Percentiles rank a stretch among this genome's conserved stretches.
phyloP scores from a whole-genome alignment of 2,113 vertebrate genomes.

The Climacteris rufus region DNA sequence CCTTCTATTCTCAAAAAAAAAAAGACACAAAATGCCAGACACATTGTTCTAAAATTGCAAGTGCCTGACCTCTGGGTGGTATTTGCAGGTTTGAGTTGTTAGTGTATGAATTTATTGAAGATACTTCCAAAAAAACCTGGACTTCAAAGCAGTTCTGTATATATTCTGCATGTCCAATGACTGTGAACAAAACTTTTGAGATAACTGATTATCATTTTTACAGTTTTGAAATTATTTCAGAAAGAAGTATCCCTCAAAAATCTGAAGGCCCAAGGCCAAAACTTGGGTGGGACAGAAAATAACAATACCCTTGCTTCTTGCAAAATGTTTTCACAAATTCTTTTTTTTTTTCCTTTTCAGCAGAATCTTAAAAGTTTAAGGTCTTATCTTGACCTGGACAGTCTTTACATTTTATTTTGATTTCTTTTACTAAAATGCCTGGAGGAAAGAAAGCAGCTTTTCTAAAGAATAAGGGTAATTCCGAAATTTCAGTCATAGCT shows the following conservation, averaged over 20 bases:
- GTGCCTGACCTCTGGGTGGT: not conserved
- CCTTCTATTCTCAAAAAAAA: not conserved
- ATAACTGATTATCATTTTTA: not conserved
- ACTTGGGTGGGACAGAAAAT: not conserved
- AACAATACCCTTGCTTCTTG: not conserved
- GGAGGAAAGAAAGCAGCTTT: not conserved
- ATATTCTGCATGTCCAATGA: not conserved
- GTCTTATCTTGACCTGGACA: not conserved
- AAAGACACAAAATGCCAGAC: fast-evolving
- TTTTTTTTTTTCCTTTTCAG: not conserved
- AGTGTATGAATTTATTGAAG: not conserved
- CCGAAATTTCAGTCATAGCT: not conserved
- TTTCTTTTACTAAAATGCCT: not conserved
- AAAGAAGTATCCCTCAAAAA: not conserved
- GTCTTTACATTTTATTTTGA: not conserved
- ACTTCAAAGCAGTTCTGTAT: not conserved
- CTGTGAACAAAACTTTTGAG: not conserved
- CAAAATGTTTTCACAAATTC: not conserved
- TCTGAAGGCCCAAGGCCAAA: not conserved
- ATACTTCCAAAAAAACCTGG: not conserved
- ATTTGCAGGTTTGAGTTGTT: not conserved
- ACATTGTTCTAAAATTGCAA: not conserved
- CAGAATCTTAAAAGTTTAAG: not conserved
- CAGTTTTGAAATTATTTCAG: not conserved
- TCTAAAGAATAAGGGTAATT: not conserved